phyloP scores from a whole-genome alignment of 2,113 vertebrate species.

The Nannospalax galili region DNA sequence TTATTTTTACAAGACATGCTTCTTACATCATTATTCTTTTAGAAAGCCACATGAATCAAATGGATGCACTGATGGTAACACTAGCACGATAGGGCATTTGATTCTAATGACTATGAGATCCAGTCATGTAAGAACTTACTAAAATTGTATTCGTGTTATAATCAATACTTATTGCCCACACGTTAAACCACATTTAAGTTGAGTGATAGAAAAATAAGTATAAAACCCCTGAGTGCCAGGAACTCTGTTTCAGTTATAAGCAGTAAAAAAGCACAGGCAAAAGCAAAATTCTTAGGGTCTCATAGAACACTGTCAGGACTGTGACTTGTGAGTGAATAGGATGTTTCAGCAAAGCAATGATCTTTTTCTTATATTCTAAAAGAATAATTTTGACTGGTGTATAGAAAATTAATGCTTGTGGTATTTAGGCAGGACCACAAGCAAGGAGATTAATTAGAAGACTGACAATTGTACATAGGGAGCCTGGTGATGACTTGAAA shows the following conservation, averaged over 20 bases:
- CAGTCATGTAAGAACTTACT: neutral
- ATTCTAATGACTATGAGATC: neutral
- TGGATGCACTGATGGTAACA: neutral
- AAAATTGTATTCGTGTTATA: neutral
- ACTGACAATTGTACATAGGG: neutral
- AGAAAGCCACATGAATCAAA: neutral
- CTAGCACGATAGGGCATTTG: neutral
- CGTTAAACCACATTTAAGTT: neutral
- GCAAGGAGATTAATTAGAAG: neutral
- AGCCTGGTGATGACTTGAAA: neutral
- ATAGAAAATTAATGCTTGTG: neutral
- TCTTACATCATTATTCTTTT: neutral
- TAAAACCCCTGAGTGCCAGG: neutral
- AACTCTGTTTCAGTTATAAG: neutral
- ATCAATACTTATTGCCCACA: neutral
- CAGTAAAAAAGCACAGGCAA: neutral
- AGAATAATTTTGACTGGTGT: neutral
- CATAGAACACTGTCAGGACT: neutral
- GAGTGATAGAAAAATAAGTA: neutral
- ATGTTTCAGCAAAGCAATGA: neutral
- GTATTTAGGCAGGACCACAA: neutral
- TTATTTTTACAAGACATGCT: neutral
- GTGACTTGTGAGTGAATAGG: neutral
- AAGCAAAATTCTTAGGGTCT: neutral
- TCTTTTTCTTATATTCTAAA: slow-evolving; percentile 10